A percentile compares a stretch with the other conserved stretches of the same genome.
Conservation (phyloP, 2,797 vertebrate species). For the Thaleichthys pacificus region DNA sequence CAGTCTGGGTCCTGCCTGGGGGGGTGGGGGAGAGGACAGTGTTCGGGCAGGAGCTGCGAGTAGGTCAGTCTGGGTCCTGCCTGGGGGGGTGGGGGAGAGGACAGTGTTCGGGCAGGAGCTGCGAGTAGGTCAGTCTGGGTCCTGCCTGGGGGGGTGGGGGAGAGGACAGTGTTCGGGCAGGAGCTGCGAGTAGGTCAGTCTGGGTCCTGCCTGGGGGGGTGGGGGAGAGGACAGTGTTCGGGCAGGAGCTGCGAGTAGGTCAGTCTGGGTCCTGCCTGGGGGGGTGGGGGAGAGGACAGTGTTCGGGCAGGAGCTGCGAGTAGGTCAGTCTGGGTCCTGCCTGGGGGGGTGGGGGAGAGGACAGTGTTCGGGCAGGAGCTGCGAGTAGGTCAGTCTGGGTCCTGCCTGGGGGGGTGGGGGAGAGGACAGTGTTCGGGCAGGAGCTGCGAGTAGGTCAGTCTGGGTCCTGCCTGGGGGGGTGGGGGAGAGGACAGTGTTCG, state of each 20-base stretch:
- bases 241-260: constrained; percentile 99
- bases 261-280: constrained; percentile 72
- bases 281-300: constrained; percentile 92
- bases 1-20: constrained; percentile 72
- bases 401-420: constrained; percentile 71
- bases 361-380: constrained; percentile 99
- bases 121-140: constrained; percentile 95
- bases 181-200: constrained; percentile 99
- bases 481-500: constrained; percentile 97
- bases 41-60: constrained; percentile 98
- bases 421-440: constrained; percentile 98
- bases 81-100: constrained; percentile 83
- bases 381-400: constrained; percentile 95
- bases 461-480: constrained; percentile 50
- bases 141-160: constrained; percentile 71
- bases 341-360: constrained; percentile 83
- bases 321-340: constrained; percentile 87
- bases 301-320: constrained; percentile 98
- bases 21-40: constrained; percentile 92
- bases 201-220: constrained; percentile 50
- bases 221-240: constrained; percentile 97
- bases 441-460: constrained; percentile 99
- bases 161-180: constrained; percentile 98
- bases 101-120: constrained; percentile 99
- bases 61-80: constrained; percentile 87